Conservation (phyloP, 2,888 invertebrate genomes). For the Heliconius erato region DNA sequence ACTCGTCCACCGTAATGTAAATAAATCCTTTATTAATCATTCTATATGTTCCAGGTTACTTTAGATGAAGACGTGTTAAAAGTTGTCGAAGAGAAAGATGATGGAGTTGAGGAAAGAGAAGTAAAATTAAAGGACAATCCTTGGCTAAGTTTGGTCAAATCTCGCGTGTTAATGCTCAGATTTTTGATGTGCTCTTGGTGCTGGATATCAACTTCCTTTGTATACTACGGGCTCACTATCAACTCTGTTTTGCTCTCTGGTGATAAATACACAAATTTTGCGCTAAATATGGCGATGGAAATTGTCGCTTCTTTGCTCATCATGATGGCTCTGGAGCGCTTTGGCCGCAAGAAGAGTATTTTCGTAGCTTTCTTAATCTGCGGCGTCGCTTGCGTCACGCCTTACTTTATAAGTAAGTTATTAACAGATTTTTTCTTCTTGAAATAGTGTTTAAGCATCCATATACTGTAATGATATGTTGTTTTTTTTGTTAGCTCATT, state of each 20-base stretch:
- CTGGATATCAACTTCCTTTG: slow-evolving; percentile 91
- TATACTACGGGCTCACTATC: slow-evolving; percentile 92
- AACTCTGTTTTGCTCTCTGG: slow-evolving; percentile 88
- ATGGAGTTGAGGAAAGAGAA: slow-evolving; percentile 35
- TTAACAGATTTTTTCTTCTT: neutral
- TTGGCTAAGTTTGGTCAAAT: slow-evolving; percentile 67
- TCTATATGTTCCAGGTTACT: slow-evolving; percentile 57
- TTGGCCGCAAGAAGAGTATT: slow-evolving; percentile 75
- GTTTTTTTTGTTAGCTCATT: slow-evolving; percentile 50
- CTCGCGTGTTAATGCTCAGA: slow-evolving; percentile 67
- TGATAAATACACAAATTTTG: slow-evolving; percentile 88
- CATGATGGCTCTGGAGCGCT: slow-evolving; percentile 78
- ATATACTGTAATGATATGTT: neutral
- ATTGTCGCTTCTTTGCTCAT: slow-evolving; percentile 77
- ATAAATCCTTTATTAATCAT: neutral
- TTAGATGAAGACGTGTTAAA: slow-evolving; percentile 68
- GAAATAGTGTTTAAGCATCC: neutral
- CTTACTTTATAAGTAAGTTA: slow-evolving; percentile 71
- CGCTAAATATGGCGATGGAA: slow-evolving; percentile 81
- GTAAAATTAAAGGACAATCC: slow-evolving; percentile 54
- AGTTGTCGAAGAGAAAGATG: slow-evolving; percentile 56
- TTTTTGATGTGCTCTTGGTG: slow-evolving; percentile 80
- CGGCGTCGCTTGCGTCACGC: slow-evolving; percentile 71
- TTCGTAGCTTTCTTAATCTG: slow-evolving; percentile 72
- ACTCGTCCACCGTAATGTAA: neutral